Conservation (phyloP, 2,888 invertebrate genomes). For the Sphaeridia pumilis region DNA sequence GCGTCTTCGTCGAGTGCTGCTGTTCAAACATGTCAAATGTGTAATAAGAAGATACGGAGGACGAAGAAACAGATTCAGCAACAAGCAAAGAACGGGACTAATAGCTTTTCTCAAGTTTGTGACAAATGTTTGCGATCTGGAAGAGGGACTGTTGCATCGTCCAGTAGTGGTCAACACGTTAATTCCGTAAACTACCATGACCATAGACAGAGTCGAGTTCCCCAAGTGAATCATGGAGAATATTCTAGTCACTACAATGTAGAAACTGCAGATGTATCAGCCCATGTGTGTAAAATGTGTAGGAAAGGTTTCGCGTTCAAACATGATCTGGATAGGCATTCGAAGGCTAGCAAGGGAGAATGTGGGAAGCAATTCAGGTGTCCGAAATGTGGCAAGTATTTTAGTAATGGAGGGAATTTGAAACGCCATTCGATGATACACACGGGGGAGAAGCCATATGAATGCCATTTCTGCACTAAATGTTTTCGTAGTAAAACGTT, state of each 20-base stretch:
- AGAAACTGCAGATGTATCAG: conserved; percentile 13
- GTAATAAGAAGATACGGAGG: conserved; percentile 13
- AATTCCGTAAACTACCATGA: not conserved
- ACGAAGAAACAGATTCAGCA: conserved; percentile 12
- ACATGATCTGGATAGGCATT: conserved; percentile 13
- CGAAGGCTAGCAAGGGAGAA: conserved; percentile 16
- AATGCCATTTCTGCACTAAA: conserved; percentile 9
- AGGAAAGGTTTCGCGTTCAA: conserved; percentile 13
- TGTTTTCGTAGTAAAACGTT: conserved; percentile 10
- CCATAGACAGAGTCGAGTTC: not conserved
- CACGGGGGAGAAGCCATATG: conserved; percentile 11
- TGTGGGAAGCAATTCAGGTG: conserved; percentile 15
- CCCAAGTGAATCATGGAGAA: not conserved
- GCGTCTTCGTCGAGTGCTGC: not conserved
- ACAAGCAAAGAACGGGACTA: not conserved
- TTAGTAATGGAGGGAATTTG: conserved; percentile 14
- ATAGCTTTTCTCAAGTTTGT: conserved; percentile 5
- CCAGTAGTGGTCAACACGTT: too few species aligned
- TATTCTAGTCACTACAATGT: conserved; percentile 4
- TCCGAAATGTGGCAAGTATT: conserved; percentile 11
- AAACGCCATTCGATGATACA: conserved; percentile 15
- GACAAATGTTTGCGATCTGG: conserved; percentile 11
- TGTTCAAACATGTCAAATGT: conserved; percentile 2
- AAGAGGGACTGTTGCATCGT: too few species aligned
- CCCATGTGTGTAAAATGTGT: conserved; percentile 15